Percentiles rank a stretch among this genome's conserved stretches.
phyloP scores from a whole-genome alignment of 2,113 vertebrate species.

The Myodes glareolus region DNA sequence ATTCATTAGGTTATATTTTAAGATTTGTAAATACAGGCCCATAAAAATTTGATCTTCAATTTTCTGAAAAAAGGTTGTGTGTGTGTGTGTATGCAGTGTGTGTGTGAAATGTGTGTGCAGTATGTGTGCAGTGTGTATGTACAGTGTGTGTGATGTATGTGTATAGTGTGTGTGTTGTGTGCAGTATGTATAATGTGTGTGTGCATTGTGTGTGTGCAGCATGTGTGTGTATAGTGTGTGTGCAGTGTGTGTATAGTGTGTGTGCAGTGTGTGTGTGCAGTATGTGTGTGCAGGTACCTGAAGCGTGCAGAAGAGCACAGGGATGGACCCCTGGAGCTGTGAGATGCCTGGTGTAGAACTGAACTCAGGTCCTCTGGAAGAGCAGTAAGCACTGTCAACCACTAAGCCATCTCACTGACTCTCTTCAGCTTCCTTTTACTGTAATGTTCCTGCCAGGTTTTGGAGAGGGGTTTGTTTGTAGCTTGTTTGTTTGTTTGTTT shows the following conservation, averaged over 20 bases:
- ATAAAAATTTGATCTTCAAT: constrained; percentile 26
- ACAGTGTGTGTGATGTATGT: too few relatives aligned
- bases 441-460: constrained; percentile 1
- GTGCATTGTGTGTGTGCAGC: too few relatives aligned
- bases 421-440: not conserved
- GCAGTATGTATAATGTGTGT: too few relatives aligned
- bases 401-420: not conserved
- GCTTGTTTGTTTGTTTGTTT: not conserved
- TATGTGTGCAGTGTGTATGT: too few relatives aligned
- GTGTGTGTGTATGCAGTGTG: not conserved
- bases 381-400: not conserved
- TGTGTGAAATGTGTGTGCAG: too few relatives aligned
- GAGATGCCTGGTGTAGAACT: not conserved
- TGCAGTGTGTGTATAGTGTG: too few relatives aligned
- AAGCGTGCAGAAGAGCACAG: not conserved
- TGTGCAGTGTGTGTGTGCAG: too few relatives aligned
- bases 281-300: not conserved
- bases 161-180: too few relatives aligned
- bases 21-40: constrained; percentile 20
- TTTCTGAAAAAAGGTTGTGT: not conserved
- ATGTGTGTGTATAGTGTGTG: too few relatives aligned
- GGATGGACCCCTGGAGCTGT: not conserved
- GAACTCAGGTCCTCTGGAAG: not conserved
- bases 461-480: not conserved
- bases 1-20: constrained; percentile 52